Percentiles rank a stretch among this genome's conserved stretches.
These are phyloP conservation scores for Dendrocincla tyrannina DNA, from an alignment of 2,797 vertebrate genomes.

Conservation along the genomic window DNA sequence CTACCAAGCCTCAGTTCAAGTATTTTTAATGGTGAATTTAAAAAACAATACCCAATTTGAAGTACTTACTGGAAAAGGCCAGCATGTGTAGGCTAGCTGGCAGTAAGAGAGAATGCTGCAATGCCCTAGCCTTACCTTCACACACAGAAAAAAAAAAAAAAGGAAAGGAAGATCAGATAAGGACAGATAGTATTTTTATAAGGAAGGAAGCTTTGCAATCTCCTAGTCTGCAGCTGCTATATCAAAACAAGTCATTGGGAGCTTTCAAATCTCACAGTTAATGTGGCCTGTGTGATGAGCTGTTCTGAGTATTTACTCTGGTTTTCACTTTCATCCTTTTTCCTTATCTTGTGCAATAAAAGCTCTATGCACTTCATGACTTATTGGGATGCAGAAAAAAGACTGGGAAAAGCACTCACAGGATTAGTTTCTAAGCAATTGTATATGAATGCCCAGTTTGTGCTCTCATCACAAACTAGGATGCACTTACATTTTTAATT, in stretches of 20 bases:
- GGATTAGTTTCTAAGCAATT: neutral
- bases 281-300: neutral
- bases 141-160: neutral
- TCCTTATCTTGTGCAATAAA: neutral
- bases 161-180: neutral
- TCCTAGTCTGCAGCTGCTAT: neutral
- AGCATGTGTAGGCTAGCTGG: neutral
- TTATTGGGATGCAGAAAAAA: neutral
- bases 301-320: neutral
- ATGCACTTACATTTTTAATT: neutral
- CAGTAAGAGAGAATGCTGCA: neutral
- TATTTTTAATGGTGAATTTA: neutral
- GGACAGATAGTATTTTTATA: neutral
- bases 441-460: neutral
- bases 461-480: neutral
- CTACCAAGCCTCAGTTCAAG: neutral
- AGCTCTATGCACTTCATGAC: neutral
- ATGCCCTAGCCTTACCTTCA: neutral
- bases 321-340: neutral
- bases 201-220: neutral
- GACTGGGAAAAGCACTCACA: neutral
- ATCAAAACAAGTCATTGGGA: neutral
- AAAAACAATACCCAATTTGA: neutral
- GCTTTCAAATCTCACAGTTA: neutral
- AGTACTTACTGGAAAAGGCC: neutral